Percentiles rank a stretch among this genome's conserved stretches.
These are phyloP conservation scores for Rapana venosa DNA, from an alignment of 2,888 invertebrate species.

Conservation along the genomic window DNA sequence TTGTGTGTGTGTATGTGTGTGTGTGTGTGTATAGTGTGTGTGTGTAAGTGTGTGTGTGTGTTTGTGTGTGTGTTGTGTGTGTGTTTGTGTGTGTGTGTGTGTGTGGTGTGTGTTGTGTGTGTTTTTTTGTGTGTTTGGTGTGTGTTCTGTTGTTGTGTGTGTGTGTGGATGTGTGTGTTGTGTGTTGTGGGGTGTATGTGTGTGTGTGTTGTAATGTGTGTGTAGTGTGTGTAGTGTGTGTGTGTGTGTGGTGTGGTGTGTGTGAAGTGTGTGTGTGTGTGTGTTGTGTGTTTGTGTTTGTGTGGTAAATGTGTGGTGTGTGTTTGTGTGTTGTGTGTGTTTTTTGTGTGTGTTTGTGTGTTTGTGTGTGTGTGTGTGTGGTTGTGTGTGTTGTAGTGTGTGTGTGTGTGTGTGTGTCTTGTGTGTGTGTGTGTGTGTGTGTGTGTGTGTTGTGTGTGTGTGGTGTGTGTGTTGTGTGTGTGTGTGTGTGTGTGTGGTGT, in stretches of 20 bases:
- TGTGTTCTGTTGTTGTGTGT: background rate
- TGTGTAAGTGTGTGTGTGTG: background rate
- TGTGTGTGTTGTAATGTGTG: too few species aligned
- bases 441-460: background rate
- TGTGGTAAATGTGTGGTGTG: background rate
- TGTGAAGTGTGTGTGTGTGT: too few species aligned
- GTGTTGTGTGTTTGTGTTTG: too few species aligned
- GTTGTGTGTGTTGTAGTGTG: background rate
- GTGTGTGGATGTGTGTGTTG: background rate
- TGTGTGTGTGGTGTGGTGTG: too few species aligned
- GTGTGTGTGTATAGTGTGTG: background rate
- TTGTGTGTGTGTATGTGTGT: background rate
- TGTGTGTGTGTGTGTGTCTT: slow-evolving; percentile 3
- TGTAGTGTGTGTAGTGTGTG: too few species aligned
- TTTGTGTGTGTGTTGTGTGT: background rate
- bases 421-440: background rate
- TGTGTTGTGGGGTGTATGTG: too few species aligned
- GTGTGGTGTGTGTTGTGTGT: too few species aligned
- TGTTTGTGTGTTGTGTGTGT: background rate
- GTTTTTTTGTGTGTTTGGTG: background rate
- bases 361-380: background rate
- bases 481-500: background rate
- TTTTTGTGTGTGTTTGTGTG: background rate
- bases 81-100: too few species aligned
- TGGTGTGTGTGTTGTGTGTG: background rate